Percentiles rank a stretch among this genome's conserved stretches.
Conservation (phyloP, 1,140 invertebrate species). For the Ceratina japonica region DNA sequence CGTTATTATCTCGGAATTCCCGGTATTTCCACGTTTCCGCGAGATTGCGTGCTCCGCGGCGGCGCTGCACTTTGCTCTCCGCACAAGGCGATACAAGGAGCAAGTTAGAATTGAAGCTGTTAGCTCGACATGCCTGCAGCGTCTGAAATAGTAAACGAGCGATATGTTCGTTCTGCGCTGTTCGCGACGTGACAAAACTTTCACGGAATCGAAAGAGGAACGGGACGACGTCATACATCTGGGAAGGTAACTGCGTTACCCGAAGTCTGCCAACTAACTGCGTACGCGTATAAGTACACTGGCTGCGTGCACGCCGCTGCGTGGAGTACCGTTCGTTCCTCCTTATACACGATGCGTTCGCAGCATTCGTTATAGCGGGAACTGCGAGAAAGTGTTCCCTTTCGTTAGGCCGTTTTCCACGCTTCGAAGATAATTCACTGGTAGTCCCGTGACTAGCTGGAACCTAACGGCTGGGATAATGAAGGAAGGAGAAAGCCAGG, state of each 20-base stretch:
- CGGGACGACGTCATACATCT: conserved; percentile 6
- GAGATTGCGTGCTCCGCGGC: neutral
- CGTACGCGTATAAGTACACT: no score
- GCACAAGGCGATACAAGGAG: neutral
- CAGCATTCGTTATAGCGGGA: conserved; percentile 51
- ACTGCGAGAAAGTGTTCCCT: conserved; percentile 69
- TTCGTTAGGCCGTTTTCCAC: conserved; percentile 66
- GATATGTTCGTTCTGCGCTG: conserved; percentile 34
- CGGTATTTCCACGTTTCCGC: conserved; percentile 18
- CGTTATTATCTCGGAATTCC: conserved; percentile 38
- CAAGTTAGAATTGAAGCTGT: neutral
- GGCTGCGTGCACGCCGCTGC: neutral
- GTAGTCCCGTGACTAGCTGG: conserved; percentile 3
- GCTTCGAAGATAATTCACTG: conserved; percentile 61
- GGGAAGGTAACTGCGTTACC: conserved; percentile 22
- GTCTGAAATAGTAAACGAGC: conserved; percentile 49
- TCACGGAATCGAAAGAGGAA: conserved; percentile 27
- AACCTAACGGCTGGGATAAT: conserved; percentile 20
- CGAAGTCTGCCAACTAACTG: neutral
- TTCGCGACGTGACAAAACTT: conserved; percentile 42
- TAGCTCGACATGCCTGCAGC: neutral
- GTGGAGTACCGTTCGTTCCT: conserved; percentile 31
- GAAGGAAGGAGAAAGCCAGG: conserved; percentile 12
- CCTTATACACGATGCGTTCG: neutral
- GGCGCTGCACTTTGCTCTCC: neutral